Conservation (phyloP, 1,140 invertebrate species). For the Coptotermes formosanus region DNA sequence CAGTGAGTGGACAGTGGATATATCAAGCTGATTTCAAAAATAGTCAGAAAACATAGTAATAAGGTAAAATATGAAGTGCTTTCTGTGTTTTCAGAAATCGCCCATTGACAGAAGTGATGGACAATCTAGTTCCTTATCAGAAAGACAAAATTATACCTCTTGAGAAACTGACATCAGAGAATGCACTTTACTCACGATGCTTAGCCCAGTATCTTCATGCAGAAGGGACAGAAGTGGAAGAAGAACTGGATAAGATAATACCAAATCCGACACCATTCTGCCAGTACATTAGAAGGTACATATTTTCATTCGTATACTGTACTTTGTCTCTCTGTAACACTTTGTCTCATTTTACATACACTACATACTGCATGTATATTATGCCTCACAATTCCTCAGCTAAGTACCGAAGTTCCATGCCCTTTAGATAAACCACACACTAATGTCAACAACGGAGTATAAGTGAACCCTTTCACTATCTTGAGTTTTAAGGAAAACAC, state of each 20-base stretch:
- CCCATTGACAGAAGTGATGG: constrained; percentile 39
- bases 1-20: too few species aligned
- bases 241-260: constrained; percentile 47
- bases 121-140: constrained; percentile 40
- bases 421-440: too few species aligned
- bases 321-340: constrained; percentile 36
- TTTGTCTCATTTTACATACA: too few species aligned
- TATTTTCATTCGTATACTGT: constrained; percentile 37
- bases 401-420: too few species aligned
- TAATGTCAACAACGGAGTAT: too few species aligned
- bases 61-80: too few species aligned
- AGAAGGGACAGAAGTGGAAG: constrained; percentile 26
- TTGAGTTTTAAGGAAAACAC: too few species aligned
- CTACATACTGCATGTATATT: too few species aligned
- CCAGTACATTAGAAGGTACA: constrained; percentile 51
- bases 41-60: too few species aligned
- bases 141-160: constrained; percentile 53
- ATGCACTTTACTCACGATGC: constrained; percentile 61
- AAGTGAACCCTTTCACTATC: too few species aligned
- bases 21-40: too few species aligned
- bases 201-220: constrained; percentile 53
- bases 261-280: constrained; percentile 58
- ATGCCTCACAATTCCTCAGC: too few species aligned
- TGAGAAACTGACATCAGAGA: constrained; percentile 56
- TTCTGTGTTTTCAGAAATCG: constrained; percentile 35